Percentiles rank a stretch among this genome's conserved stretches.
Conservation (phyloP, 1,140 invertebrate genomes). For the Euura lappo region DNA sequence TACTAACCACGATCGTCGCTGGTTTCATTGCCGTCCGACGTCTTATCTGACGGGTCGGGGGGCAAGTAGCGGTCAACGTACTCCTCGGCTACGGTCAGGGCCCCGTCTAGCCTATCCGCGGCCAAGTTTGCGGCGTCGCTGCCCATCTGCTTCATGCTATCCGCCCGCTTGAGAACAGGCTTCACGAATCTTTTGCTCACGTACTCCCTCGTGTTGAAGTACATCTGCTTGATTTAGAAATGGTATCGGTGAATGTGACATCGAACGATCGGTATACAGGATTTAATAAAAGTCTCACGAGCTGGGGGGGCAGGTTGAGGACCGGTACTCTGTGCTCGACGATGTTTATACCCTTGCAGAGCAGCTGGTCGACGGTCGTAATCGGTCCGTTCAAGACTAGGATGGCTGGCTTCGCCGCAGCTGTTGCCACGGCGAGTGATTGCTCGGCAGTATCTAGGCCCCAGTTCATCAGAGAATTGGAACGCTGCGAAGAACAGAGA, state of each 20-base stretch:
- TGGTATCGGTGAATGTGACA: not conserved
- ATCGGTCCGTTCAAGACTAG: conserved; percentile 72
- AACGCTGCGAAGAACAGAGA: conserved; percentile 58
- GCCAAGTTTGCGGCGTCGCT: conserved; percentile 73
- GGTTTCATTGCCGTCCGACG: conserved; percentile 47
- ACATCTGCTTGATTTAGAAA: conserved; percentile 65
- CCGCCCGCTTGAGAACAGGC: conserved; percentile 74
- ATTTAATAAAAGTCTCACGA: conserved; percentile 61
- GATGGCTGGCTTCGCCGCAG: conserved; percentile 71
- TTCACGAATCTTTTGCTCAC: conserved; percentile 69
- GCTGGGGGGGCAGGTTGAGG: conserved; percentile 76
- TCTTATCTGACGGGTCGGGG: conserved; percentile 66
- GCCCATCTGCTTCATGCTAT: conserved; percentile 78
- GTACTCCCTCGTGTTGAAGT: conserved; percentile 77
- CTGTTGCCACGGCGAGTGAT: conserved; percentile 70
- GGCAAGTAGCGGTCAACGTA: conserved; percentile 83
- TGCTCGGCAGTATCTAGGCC: conserved; percentile 74
- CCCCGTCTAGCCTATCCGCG: conserved; percentile 72
- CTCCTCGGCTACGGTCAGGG: conserved; percentile 75
- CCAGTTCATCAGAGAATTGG: conserved; percentile 74
- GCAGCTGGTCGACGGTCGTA: conserved; percentile 72
- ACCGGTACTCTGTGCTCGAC: conserved; percentile 78
- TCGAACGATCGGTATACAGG: conserved; percentile 16
- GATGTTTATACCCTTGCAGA: conserved; percentile 79
- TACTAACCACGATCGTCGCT: conserved; percentile 1